These are phyloP conservation scores for Anolis carolinensis DNA, from an alignment of 2,113 vertebrate species.

Conservation along the genomic window DNA sequence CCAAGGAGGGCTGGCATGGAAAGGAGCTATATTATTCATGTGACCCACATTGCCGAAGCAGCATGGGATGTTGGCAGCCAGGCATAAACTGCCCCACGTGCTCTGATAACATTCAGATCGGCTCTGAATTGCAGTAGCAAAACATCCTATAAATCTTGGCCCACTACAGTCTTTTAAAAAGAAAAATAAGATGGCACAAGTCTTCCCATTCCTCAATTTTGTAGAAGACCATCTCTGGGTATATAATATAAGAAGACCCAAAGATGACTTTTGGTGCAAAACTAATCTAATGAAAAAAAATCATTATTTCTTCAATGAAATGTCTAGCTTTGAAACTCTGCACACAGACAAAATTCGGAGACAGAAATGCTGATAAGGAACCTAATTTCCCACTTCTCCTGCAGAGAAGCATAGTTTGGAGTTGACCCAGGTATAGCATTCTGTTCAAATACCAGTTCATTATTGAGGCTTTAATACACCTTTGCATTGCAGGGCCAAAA, in stretches of 20 bases:
- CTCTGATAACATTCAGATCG: background rate
- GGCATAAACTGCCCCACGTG: background rate
- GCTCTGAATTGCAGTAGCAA: background rate
- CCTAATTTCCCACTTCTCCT: background rate
- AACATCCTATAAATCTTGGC: background rate
- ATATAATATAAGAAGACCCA: background rate
- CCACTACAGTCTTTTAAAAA: background rate
- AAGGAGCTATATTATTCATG: background rate
- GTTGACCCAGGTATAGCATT: no score
- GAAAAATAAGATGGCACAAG: background rate
- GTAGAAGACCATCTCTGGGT: background rate
- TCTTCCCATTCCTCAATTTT: background rate
- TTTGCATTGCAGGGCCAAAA: background rate
- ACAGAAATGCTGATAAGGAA: background rate
- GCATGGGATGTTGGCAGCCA: background rate
- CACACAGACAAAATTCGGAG: background rate
- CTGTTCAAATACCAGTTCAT: background rate
- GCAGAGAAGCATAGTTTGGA: background rate
- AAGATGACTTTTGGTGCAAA: background rate
- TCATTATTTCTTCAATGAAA: background rate
- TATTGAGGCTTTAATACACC: background rate
- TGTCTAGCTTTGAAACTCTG: background rate
- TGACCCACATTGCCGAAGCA: background rate
- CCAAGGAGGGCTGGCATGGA: background rate
- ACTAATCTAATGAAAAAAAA: background rate